Conservation (phyloP, 2,797 vertebrate species). For the Rhinophrynus dorsalis region DNA sequence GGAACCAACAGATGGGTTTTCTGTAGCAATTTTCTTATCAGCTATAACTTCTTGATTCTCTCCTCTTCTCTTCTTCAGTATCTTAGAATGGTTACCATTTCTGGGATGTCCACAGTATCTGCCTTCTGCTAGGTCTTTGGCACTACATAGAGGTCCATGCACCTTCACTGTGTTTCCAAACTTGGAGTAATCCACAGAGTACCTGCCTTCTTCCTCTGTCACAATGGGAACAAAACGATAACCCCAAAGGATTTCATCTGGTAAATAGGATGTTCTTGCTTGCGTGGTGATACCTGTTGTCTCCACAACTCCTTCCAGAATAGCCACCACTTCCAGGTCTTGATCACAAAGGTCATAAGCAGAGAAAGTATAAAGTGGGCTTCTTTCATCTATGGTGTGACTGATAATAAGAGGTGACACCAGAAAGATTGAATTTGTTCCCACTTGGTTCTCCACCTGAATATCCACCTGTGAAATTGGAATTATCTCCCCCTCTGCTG, state of each 20-base stretch:
- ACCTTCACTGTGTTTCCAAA: slow-evolving; percentile 51
- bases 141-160: slow-evolving; percentile 39
- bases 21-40: slow-evolving; percentile 1
- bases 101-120: not conserved
- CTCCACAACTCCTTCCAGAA: slow-evolving; percentile 52
- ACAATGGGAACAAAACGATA: slow-evolving; percentile 47
- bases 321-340: slow-evolving; percentile 49
- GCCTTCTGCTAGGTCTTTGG: slow-evolving; percentile 31
- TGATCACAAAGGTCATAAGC: slow-evolving; percentile 35
- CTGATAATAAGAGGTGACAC: slow-evolving; percentile 49
- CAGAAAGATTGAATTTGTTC: slow-evolving; percentile 46
- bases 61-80: slow-evolving; percentile 13
- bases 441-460: slow-evolving; percentile 49
- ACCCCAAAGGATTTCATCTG: slow-evolving; percentile 50
- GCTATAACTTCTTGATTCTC: not conserved
- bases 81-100: slow-evolving; percentile 1
- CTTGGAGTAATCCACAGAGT: slow-evolving; percentile 54
- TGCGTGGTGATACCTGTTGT: slow-evolving; percentile 54
- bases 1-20: not conserved
- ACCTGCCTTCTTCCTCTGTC: slow-evolving; percentile 47
- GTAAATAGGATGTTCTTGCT: slow-evolving; percentile 51
- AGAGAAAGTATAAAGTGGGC: slow-evolving; percentile 41
- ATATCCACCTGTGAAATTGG: slow-evolving; percentile 52
- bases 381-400: slow-evolving; percentile 45
- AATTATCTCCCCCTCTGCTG: slow-evolving; percentile 44